These are phyloP conservation scores for Notarius quadriscutis DNA, from an alignment of 2,113 vertebrate genomes.

Conservation along the genomic window DNA sequence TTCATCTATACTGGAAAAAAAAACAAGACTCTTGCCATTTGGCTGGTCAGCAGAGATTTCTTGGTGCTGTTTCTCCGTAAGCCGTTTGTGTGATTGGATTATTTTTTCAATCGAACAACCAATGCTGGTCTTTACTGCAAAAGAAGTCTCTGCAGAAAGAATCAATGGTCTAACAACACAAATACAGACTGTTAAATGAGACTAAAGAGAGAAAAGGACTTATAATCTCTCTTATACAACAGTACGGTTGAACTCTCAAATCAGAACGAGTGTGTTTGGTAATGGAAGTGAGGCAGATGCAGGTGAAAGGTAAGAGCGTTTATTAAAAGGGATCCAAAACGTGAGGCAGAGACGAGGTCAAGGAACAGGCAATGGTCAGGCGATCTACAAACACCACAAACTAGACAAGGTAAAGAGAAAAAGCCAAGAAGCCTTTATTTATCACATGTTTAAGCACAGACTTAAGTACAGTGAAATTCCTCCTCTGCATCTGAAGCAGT, in stretches of 20 bases:
- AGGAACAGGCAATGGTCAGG: too few relatives aligned
- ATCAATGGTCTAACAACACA: constrained; percentile 1
- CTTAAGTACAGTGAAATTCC: too few relatives aligned
- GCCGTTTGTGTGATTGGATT: background rate
- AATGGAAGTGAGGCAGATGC: too few relatives aligned
- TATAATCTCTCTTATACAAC: background rate
- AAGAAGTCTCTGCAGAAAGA: background rate
- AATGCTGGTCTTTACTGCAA: background rate
- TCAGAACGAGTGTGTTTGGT: too few relatives aligned
- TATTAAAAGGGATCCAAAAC: too few relatives aligned
- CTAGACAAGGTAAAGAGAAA: too few relatives aligned
- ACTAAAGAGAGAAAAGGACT: background rate
- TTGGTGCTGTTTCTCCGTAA: background rate
- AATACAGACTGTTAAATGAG: background rate
- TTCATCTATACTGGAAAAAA: background rate
- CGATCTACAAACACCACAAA: too few relatives aligned
- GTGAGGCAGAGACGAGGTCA: too few relatives aligned
- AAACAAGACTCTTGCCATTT: background rate
- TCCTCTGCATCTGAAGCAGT: too few relatives aligned
- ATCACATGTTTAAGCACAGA: too few relatives aligned
- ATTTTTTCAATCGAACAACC: background rate
- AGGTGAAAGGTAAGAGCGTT: too few relatives aligned
- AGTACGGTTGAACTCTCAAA: background rate
- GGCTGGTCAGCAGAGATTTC: background rate
- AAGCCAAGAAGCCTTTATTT: too few relatives aligned